Percentiles rank a stretch among this genome's conserved stretches.
Conservation (phyloP, 2,888 invertebrate genomes). For the Melolontha melolontha region DNA sequence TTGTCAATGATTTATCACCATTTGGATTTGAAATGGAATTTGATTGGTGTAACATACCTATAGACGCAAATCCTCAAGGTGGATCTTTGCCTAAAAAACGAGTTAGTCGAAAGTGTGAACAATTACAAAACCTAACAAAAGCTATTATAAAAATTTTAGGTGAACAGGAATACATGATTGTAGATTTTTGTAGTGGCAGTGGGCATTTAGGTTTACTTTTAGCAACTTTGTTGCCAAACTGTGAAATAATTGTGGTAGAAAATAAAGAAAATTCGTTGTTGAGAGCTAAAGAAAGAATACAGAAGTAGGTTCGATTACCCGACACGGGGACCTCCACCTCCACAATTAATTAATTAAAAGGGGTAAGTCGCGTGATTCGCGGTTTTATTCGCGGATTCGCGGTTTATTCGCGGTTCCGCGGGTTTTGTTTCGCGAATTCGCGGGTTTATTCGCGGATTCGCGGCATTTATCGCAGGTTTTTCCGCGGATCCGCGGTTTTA, state of each 20-base stretch:
- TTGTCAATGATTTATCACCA: slow-evolving; percentile 59
- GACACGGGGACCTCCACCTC: no score
- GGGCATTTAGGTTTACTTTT: slow-evolving; percentile 92
- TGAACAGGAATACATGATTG: slow-evolving; percentile 69
- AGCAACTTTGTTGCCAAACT: slow-evolving; percentile 82
- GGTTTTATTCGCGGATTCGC: no score
- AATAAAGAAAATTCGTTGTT: slow-evolving; percentile 90
- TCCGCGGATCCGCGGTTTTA: no score
- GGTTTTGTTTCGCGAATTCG: no score
- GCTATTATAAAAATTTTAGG: slow-evolving; percentile 78
- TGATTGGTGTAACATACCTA: slow-evolving; percentile 80
- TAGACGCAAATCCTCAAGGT: slow-evolving; percentile 80
- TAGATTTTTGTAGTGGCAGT: slow-evolving; percentile 95
- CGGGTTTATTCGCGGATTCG: no score
- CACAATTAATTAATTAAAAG: no score
- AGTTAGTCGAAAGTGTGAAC: slow-evolving; percentile 83
- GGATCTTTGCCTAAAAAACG: slow-evolving; percentile 83
- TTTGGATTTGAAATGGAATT: slow-evolving; percentile 66
- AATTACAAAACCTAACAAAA: slow-evolving; percentile 85
- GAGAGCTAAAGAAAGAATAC: slow-evolving; percentile 79
- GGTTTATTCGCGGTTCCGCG: no score
- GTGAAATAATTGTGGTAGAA: slow-evolving; percentile 85
- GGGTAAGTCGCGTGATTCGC: no score
- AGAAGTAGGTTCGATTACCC: no score
- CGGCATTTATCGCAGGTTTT: no score